Percentiles rank a stretch among this genome's conserved stretches.
Evolutionary conservation across 2,113 vertebrate genomes (phyloP).

Genomic region (Seriola quinqueradiata): DNA sequence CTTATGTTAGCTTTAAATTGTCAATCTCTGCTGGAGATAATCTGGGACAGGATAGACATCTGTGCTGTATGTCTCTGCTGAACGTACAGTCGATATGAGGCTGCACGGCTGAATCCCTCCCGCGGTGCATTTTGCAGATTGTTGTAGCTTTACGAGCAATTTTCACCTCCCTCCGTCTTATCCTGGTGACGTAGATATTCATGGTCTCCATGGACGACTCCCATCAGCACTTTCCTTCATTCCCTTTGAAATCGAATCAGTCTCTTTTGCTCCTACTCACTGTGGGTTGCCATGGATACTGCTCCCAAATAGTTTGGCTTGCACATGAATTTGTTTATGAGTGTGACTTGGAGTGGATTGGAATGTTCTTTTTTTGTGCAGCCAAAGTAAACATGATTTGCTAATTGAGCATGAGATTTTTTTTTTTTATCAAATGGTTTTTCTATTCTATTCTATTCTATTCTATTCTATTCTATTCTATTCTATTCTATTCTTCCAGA

Average conservation of each 20-base stretch:
- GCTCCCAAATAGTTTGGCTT: slow-evolving; percentile 73
- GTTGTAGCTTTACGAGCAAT: slow-evolving; percentile 40
- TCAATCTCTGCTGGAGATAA: slow-evolving; percentile 52
- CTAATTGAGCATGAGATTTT: slow-evolving; percentile 15
- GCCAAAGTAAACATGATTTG: slow-evolving; percentile 55
- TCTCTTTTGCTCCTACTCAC: slow-evolving; percentile 78
- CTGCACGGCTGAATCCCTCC: slow-evolving; percentile 23
- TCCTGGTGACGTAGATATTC: slow-evolving; percentile 64
- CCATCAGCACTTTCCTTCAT: slow-evolving; percentile 74
- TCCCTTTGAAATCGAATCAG: slow-evolving; percentile 75
- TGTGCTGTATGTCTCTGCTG: not conserved
- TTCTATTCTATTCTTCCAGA: not conserved
- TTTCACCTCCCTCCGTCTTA: slow-evolving; percentile 46
- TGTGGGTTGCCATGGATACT: slow-evolving; percentile 81
- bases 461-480: not conserved
- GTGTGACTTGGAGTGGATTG: slow-evolving; percentile 64
- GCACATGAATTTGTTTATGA: slow-evolving; percentile 75
- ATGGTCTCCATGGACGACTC: slow-evolving; percentile 70
- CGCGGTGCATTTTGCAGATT: slow-evolving; percentile 34
- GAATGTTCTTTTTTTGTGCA: slow-evolving; percentile 69
- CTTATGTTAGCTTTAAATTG: slow-evolving; percentile 58
- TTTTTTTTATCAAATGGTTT: not conserved
- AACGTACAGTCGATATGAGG: not conserved
- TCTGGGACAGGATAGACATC: slow-evolving; percentile 37
- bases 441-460: not conserved